Evolutionary conservation across 35 echinoderm and acorn worm species (phyloP).

Genomic region (Anneissia japonica): DNA sequence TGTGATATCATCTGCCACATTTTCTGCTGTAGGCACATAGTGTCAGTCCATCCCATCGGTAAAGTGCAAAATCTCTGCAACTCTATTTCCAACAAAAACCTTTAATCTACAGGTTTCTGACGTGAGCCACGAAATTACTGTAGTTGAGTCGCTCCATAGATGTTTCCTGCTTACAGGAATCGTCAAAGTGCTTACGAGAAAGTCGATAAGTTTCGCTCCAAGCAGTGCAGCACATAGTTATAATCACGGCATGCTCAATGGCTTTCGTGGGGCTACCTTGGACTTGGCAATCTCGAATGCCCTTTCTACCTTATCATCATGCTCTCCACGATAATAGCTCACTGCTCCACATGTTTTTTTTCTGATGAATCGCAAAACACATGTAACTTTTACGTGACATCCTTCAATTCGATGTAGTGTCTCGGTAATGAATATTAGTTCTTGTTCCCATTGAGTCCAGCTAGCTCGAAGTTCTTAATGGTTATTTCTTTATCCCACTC

Average conservation of each 20-base stretch:
- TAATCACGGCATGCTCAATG: background rate
- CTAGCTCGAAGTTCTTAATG: background rate
- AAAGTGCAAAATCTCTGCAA: background rate
- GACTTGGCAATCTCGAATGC: constrained; percentile 12
- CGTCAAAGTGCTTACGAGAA: background rate
- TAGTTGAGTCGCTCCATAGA: constrained; percentile 20
- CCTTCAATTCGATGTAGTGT: too few species aligned
- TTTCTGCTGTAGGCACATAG: background rate
- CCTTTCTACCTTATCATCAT: background rate
- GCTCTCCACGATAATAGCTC: background rate
- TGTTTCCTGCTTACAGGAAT: background rate
- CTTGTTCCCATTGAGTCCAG: background rate
- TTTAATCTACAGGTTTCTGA: constrained; percentile 13
- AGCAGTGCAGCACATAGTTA: constrained; percentile 6
- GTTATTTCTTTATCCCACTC: background rate
- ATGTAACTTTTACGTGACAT: constrained; percentile 6
- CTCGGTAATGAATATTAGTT: background rate
- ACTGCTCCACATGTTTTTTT: constrained; percentile 7
- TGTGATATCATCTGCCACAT: constrained; percentile 13
- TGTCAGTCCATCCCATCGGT: background rate
- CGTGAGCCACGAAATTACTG: background rate
- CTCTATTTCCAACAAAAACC: background rate
- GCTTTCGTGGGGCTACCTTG: background rate
- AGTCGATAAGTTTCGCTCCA: background rate
- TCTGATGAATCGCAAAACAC: constrained; percentile 5